Conservation (phyloP, 2,113 vertebrate species). For the Bufo gargarizans region DNA sequence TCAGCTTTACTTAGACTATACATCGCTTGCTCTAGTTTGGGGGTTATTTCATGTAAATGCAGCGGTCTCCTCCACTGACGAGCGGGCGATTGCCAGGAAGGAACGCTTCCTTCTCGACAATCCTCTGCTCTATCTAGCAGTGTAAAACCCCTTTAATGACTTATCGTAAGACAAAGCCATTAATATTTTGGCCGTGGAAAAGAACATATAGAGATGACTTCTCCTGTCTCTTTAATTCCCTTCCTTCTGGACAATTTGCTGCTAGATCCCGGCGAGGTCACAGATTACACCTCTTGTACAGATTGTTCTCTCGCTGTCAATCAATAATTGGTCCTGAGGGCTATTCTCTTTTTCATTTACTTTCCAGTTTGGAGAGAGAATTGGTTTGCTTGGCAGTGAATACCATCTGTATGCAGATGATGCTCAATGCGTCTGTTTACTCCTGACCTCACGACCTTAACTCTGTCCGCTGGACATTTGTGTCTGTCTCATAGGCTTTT, state of each 20-base stretch:
- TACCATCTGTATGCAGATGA: constrained; percentile 19
- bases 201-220: neutral
- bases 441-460: neutral
- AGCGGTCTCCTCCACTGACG: too few relatives aligned
- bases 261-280: too few relatives aligned
- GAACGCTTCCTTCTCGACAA: too few relatives aligned
- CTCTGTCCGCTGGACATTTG: neutral
- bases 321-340: neutral
- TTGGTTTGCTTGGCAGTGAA: neutral
- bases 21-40: too few relatives aligned
- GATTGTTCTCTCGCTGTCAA: neutral
- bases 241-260: neutral
- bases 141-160: too few relatives aligned
- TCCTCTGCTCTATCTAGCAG: too few relatives aligned
- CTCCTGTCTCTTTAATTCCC: neutral
- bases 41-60: too few relatives aligned
- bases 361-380: neutral
- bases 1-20: too few relatives aligned
- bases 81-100: too few relatives aligned
- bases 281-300: neutral
- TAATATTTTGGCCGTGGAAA: too few relatives aligned
- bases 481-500: constrained; percentile 9
- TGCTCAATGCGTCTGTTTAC: neutral
- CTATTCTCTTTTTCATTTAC: neutral
- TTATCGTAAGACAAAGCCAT: too few relatives aligned